These are phyloP conservation scores for Cryptophagus acutangulus DNA, from an alignment of 2,888 invertebrate species.

Conservation along the genomic window DNA sequence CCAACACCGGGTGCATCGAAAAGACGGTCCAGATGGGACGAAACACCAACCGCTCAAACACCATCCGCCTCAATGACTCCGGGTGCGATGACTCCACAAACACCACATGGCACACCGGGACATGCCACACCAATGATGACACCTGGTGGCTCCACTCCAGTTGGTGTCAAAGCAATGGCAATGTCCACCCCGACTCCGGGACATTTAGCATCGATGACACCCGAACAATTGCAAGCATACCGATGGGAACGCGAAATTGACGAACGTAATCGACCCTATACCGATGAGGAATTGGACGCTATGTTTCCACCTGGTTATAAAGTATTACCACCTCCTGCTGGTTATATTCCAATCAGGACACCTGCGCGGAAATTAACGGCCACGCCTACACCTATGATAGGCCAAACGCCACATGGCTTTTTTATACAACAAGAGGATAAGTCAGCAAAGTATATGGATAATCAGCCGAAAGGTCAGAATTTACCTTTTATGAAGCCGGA, in stretches of 20 bases:
- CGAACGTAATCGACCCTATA: conserved; percentile 91
- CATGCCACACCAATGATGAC: conserved; percentile 64
- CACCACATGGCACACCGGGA: conserved; percentile 64
- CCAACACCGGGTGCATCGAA: conserved; percentile 94
- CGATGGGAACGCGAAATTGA: conserved; percentile 99
- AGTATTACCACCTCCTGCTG: conserved; percentile 47
- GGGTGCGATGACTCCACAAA: conserved; percentile 60
- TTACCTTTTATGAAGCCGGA: conserved; percentile 99
- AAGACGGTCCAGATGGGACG: conserved; percentile 94
- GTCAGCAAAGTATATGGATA: conserved; percentile 84
- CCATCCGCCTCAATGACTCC: conserved; percentile 55
- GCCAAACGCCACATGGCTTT: conserved; percentile 82
- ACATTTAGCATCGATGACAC: conserved; percentile 96
- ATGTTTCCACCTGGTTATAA: conserved; percentile 99
- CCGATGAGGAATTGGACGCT: conserved; percentile 95
- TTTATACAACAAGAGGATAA: conserved; percentile 91
- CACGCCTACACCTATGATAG: conserved; percentile 95
- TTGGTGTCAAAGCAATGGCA: conserved; percentile 94
- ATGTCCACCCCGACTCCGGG: conserved; percentile 98
- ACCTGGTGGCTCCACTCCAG: conserved; percentile 80
- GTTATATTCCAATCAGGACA: conserved; percentile 93
- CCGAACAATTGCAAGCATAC: conserved; percentile 96
- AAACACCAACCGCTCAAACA: conserved; percentile 76
- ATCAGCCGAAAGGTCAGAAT: conserved; percentile 85
- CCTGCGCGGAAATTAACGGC: conserved; percentile 96